Percentiles rank a stretch among this genome's conserved stretches.
phyloP scores from a whole-genome alignment of 2,113 vertebrate genomes.

The Poicephalus gulielmi region DNA sequence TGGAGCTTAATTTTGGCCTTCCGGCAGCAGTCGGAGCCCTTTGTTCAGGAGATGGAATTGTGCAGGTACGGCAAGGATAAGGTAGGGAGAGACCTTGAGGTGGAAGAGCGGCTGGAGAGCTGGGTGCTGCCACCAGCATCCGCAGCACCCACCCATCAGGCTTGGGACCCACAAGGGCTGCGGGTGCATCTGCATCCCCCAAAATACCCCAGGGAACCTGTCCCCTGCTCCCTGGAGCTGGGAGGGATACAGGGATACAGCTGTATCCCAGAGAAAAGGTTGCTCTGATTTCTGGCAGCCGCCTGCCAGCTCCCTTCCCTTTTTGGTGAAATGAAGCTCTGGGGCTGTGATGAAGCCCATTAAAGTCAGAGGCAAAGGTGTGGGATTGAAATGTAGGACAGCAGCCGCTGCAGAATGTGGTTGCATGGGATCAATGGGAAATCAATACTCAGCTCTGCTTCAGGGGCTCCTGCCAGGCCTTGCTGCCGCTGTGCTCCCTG shows the following conservation, averaged over 20 bases:
- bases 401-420: conserved; percentile 63
- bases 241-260: not conserved
- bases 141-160: rapidly evolving
- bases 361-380: conserved; percentile 45
- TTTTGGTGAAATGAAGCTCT: conserved; percentile 54
- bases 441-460: conserved; percentile 28
- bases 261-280: rapidly evolving
- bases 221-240: not conserved
- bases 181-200: not conserved
- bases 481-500: not conserved
- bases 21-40: not conserved
- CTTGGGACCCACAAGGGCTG: not conserved
- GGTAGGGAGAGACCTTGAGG: not conserved
- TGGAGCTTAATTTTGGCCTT: not conserved
- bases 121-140: rapidly evolving
- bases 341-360: conserved; percentile 45
- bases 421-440: conserved; percentile 62
- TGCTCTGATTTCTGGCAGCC: conserved; percentile 30
- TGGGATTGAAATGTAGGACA: conserved; percentile 69
- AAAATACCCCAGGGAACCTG: not conserved
- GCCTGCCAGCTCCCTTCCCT: not conserved
- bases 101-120: not conserved
- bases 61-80: not conserved
- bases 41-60: not conserved
- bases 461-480: not conserved